Evolutionary conservation across 2,888 invertebrate species (phyloP).

Genomic region (Eudemis profundana): DNA sequence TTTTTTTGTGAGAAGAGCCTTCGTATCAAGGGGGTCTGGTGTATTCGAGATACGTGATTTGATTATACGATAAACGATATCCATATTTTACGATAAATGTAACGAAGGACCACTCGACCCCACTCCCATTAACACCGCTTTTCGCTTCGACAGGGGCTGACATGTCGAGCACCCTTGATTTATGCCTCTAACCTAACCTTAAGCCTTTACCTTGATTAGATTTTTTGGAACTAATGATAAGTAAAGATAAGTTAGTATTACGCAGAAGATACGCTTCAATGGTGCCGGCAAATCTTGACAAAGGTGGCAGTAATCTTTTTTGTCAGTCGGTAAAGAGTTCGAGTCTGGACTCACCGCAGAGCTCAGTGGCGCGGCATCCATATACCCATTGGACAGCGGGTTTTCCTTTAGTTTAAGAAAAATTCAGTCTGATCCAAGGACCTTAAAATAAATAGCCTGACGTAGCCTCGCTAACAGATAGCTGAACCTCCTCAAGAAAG

Average conservation of each 20-base stretch:
- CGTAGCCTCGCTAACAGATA: too few relatives aligned
- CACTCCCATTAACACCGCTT: neutral
- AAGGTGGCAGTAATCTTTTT: too few relatives aligned
- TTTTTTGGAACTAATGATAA: slow-evolving; percentile 3
- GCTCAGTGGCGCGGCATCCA: slow-evolving; percentile 4
- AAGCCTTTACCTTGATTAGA: slow-evolving; percentile 19
- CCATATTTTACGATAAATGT: neutral
- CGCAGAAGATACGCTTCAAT: slow-evolving; percentile 18
- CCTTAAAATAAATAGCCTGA: too few relatives aligned
- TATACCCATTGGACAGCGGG: neutral
- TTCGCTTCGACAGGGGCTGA: slow-evolving; percentile 4
- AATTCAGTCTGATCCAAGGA: too few relatives aligned
- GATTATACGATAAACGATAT: slow-evolving; percentile 2
- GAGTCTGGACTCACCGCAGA: neutral
- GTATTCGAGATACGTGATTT: neutral
- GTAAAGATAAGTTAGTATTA: slow-evolving; percentile 1
- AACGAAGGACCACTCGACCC: neutral
- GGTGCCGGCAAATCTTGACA: neutral
- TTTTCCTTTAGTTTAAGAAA: neutral
- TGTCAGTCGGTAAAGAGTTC: neutral
- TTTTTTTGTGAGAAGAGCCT: too few relatives aligned
- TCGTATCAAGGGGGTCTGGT: too few relatives aligned
- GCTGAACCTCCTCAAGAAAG: too few relatives aligned
- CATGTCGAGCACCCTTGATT: slow-evolving; percentile 15
- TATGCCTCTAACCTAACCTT: slow-evolving; percentile 3